Evolutionary conservation across 2,797 vertebrate species (phyloP).

Genomic region (Hozukius guyotensis): DNA sequence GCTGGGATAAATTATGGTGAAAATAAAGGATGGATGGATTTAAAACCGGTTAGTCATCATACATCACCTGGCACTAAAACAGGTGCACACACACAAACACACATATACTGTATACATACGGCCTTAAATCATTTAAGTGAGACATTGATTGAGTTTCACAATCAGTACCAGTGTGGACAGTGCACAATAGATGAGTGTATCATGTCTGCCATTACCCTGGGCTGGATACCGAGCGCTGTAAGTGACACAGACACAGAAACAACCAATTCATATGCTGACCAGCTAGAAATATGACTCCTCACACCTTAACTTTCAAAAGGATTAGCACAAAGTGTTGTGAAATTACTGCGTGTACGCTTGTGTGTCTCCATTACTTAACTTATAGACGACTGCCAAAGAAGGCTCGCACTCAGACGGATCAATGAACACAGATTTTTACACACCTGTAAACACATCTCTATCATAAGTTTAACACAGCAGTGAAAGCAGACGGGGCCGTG

Average conservation of each 20-base stretch:
- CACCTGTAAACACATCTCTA: constrained; percentile 21
- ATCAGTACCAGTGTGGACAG: constrained; percentile 3
- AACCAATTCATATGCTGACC: constrained; percentile 35
- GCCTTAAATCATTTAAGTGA: not conserved
- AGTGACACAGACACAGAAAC: not conserved
- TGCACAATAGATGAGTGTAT: not conserved
- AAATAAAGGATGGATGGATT: not conserved
- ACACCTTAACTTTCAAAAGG: not conserved
- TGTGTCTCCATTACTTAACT: not conserved
- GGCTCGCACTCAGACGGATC: constrained; percentile 1
- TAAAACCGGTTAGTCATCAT: not conserved
- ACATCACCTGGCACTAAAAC: not conserved
- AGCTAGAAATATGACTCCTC: constrained; percentile 1
- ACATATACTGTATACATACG: not conserved
- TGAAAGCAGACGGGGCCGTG: constrained; percentile 2
- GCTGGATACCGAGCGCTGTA: not conserved
- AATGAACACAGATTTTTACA: constrained; percentile 23
- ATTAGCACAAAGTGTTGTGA: constrained; percentile 6
- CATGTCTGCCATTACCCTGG: not conserved
- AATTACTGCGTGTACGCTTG: not conserved
- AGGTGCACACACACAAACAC: not conserved
- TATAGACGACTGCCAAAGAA: not conserved
- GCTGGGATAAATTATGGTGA: not conserved
- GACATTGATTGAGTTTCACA: constrained; percentile 9
- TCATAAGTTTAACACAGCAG: constrained; percentile 10